Evolutionary conservation across 2,888 invertebrate genomes (phyloP).

Genomic region (Dicyrtomina minuta): DNA sequence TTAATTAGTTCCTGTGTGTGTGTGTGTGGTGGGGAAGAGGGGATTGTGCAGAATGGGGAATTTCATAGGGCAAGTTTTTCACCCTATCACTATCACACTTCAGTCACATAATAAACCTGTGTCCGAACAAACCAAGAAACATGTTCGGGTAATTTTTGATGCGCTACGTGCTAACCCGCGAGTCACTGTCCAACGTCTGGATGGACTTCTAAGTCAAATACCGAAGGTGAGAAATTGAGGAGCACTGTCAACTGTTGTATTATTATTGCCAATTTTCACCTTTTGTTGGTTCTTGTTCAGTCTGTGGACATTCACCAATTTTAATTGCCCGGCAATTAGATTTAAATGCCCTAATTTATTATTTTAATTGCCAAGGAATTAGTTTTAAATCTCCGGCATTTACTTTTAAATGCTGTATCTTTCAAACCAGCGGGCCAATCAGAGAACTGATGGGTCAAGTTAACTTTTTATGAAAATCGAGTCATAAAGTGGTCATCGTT

Average conservation of each 20-base stretch:
- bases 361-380: too few species aligned
- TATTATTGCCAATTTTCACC: background rate
- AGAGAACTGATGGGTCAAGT: too few species aligned
- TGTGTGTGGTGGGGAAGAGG: background rate
- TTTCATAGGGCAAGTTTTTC: slow-evolving; percentile 45
- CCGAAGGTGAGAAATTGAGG: slow-evolving; percentile 61
- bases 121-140: slow-evolving; percentile 63
- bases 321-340: too few species aligned
- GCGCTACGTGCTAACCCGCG: slow-evolving; percentile 68
- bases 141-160: slow-evolving; percentile 67
- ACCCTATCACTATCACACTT: slow-evolving; percentile 37
- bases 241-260: background rate
- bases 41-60: slow-evolving; percentile 40
- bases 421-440: too few species aligned
- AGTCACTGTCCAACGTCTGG: slow-evolving; percentile 66
- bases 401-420: too few species aligned
- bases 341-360: too few species aligned
- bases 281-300: background rate
- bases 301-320: too few species aligned
- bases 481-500: too few species aligned
- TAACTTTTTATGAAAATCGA: too few species aligned
- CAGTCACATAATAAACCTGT: slow-evolving; percentile 38
- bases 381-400: too few species aligned
- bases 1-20: background rate
- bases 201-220: slow-evolving; percentile 67